phyloP scores from a whole-genome alignment of 1,140 invertebrate species.

The Trichomalopsis sarcophagae region DNA sequence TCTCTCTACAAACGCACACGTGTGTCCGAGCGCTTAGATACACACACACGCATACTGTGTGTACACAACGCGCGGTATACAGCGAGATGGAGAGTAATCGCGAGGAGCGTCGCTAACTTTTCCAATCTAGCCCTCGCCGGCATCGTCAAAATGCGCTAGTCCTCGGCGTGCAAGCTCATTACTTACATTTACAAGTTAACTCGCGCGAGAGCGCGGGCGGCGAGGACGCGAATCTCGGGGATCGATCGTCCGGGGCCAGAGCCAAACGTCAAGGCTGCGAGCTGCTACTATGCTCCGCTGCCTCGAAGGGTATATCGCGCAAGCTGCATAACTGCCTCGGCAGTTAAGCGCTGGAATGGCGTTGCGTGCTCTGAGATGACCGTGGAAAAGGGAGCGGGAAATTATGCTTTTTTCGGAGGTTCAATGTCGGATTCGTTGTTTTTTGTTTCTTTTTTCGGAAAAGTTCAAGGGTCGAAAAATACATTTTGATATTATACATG shows the following conservation, averaged over 20 bases:
- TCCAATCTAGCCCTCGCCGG: constrained; percentile 19
- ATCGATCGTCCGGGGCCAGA: constrained; percentile 21
- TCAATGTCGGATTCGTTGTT: background rate
- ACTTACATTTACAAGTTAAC: constrained; percentile 43
- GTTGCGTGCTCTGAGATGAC: background rate
- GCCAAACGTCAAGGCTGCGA: constrained; percentile 28
- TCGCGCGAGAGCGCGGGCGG: background rate
- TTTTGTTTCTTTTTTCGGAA: background rate
- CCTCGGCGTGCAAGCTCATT: constrained; percentile 1
- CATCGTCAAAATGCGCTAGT: constrained; percentile 8
- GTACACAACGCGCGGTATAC: background rate
- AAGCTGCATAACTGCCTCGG: background rate
- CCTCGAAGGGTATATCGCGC: background rate
- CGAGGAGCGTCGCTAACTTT: constrained; percentile 3
- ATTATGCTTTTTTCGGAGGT: background rate
- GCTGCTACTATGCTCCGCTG: background rate
- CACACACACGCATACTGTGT: background rate
- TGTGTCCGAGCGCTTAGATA: background rate
- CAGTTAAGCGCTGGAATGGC: background rate
- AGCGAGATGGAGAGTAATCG: background rate
- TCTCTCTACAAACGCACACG: background rate
- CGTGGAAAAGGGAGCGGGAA: background rate
- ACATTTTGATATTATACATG: too few species aligned
- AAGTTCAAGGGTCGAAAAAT: background rate
- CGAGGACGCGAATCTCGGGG: background rate